A percentile compares a stretch with the other conserved stretches of the same genome.
phyloP scores from a whole-genome alignment of 1,140 invertebrate species.

The Apis florea region DNA sequence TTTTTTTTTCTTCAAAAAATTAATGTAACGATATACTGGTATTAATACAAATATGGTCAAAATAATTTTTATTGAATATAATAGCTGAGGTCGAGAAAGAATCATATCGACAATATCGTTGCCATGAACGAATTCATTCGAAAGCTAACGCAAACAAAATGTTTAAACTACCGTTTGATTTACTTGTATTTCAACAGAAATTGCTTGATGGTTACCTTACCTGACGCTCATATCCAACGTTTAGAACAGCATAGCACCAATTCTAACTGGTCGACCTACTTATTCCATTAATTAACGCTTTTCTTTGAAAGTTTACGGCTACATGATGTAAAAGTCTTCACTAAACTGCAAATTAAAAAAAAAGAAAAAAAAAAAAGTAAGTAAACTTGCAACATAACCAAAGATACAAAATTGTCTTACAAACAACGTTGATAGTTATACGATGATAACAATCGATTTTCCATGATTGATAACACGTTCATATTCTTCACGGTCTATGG shows the following conservation, averaged over 20 bases:
- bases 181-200: not conserved
- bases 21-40: not conserved
- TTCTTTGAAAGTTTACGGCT: constrained; percentile 6
- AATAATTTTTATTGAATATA: not conserved
- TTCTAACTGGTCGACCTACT: constrained; percentile 3
- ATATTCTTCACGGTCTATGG: not conserved
- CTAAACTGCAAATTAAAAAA: not conserved
- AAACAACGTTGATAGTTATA: not conserved
- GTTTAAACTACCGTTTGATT: constrained; percentile 26
- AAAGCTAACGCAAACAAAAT: constrained; percentile 39
- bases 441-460: too few species aligned
- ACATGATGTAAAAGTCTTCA: not conserved
- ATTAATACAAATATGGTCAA: not conserved
- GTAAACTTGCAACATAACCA: not conserved
- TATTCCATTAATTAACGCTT: constrained; percentile 11
- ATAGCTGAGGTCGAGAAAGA: not conserved
- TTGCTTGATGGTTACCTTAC: not conserved
- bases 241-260: too few species aligned
- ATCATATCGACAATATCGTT: not conserved
- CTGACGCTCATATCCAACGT: not conserved
- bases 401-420: not conserved
- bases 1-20: not conserved
- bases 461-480: not conserved
- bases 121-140: not conserved
- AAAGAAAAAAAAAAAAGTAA: not conserved